Evolutionary conservation across 2,888 invertebrate genomes (phyloP).

Genomic region (Sisyra nigra): DNA sequence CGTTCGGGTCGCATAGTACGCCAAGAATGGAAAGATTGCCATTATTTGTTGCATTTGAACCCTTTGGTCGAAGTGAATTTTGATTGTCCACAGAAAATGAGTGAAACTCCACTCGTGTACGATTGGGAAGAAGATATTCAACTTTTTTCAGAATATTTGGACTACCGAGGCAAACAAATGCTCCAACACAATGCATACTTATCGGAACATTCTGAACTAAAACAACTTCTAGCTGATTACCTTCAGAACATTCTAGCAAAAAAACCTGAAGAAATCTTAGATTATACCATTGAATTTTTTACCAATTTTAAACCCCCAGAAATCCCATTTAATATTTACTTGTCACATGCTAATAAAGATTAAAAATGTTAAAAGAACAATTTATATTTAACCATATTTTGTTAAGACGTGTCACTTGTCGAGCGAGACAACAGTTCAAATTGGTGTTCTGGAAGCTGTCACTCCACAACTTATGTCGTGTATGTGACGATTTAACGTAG

Average conservation of each 20-base stretch:
- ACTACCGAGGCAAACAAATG: conserved; percentile 27
- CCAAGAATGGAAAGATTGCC: conserved; percentile 42
- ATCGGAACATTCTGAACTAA: conserved; percentile 37
- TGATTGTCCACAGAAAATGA: conserved; percentile 20
- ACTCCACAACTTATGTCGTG: too few species aligned
- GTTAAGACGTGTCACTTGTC: too few species aligned
- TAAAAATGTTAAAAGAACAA: background rate
- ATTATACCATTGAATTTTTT: conserved; percentile 40
- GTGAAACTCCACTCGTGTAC: conserved; percentile 29
- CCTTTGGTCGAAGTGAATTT: conserved; percentile 26
- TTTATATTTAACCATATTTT: too few species aligned
- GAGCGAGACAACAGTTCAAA: too few species aligned
- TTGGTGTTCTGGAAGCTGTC: too few species aligned
- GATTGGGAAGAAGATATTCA: conserved; percentile 42
- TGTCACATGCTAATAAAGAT: background rate
- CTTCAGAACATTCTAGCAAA: conserved; percentile 38
- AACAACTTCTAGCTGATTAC: conserved; percentile 40
- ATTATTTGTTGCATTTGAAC: conserved; percentile 39
- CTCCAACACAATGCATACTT: conserved; percentile 39
- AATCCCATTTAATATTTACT: conserved; percentile 4
- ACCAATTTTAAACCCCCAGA: conserved; percentile 22
- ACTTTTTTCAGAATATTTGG: conserved; percentile 28
- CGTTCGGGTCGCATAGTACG: conserved; percentile 37
- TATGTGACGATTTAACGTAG: too few species aligned
- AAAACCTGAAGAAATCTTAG: conserved; percentile 36